These are phyloP conservation scores for Caenorhabditis parvicauda DNA, from an alignment of 2,888 invertebrate genomes.

Conservation along the genomic window DNA sequence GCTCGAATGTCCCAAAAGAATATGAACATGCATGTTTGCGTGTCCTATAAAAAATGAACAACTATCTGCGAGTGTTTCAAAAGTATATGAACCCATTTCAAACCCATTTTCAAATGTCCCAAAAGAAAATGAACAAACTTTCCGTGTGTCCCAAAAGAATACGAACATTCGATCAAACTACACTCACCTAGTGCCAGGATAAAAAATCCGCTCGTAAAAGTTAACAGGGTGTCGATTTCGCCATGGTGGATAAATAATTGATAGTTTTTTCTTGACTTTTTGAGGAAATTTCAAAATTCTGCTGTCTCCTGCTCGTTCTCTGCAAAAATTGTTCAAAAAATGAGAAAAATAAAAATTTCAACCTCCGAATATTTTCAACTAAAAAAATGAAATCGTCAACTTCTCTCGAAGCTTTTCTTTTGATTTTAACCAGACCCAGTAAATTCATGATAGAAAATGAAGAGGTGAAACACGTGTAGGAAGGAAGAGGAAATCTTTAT, in stretches of 20 bases:
- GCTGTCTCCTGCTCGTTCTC: conserved; percentile 16
- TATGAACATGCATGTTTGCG: too few species aligned
- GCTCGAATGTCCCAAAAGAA: too few species aligned
- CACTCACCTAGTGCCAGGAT: conserved; percentile 14
- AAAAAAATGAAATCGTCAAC: conserved; percentile 19
- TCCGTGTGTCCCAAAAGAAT: too few species aligned
- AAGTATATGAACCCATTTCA: too few species aligned
- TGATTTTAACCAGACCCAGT: too few species aligned
- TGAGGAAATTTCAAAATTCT: conserved; percentile 9
- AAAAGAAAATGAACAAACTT: too few species aligned
- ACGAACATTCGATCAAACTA: neutral
- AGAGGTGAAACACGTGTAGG: too few species aligned
- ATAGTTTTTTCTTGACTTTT: conserved; percentile 10
- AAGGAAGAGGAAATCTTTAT: too few species aligned
- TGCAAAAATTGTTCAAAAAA: neutral
- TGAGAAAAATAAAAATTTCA: neutral
- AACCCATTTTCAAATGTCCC: too few species aligned
- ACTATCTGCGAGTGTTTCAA: too few species aligned
- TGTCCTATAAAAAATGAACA: neutral
- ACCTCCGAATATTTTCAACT: conserved; percentile 24
- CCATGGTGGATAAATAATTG: conserved; percentile 23
- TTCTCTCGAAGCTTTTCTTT: conserved; percentile 14
- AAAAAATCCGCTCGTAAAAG: conserved; percentile 17
- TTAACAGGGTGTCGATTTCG: conserved; percentile 8
- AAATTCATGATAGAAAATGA: too few species aligned